These are phyloP conservation scores for Eidolon helvum DNA, from an alignment of 2,113 vertebrate species.

Conservation along the genomic window DNA sequence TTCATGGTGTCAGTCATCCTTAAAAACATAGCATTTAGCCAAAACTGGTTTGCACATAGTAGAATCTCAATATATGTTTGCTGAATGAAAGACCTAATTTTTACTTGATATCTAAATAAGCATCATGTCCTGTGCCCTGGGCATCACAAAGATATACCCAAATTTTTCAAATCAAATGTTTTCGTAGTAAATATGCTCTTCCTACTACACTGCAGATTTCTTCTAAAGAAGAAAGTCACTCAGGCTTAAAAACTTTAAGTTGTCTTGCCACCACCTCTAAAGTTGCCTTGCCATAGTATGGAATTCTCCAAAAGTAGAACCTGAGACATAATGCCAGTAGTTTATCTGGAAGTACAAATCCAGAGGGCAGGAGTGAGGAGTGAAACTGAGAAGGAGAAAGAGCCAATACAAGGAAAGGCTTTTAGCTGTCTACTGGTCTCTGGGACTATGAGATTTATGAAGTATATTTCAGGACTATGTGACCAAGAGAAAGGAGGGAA, in stretches of 20 bases:
- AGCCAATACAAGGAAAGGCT: neutral
- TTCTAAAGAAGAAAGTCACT: neutral
- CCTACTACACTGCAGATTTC: neutral
- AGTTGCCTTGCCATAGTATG: neutral
- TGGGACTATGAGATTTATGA: neutral
- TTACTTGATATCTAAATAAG: neutral
- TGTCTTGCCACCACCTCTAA: neutral
- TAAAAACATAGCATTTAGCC: neutral
- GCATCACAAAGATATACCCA: neutral
- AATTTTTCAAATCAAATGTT: neutral
- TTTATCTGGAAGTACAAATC: neutral
- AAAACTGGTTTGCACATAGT: neutral
- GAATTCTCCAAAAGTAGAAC: neutral
- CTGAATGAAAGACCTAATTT: neutral
- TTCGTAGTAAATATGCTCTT: neutral
- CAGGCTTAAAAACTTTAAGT: neutral
- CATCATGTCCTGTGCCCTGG: neutral
- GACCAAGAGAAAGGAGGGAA: neutral
- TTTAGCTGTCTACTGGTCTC: neutral
- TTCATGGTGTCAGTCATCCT: neutral
- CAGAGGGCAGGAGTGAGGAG: neutral
- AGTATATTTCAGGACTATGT: neutral
- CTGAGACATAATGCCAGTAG: neutral
- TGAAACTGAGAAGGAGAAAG: slow-evolving; percentile 1
- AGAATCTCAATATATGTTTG: neutral